phyloP scores from a whole-genome alignment of 1,140 invertebrate species.

The Drosophila takahashii region DNA sequence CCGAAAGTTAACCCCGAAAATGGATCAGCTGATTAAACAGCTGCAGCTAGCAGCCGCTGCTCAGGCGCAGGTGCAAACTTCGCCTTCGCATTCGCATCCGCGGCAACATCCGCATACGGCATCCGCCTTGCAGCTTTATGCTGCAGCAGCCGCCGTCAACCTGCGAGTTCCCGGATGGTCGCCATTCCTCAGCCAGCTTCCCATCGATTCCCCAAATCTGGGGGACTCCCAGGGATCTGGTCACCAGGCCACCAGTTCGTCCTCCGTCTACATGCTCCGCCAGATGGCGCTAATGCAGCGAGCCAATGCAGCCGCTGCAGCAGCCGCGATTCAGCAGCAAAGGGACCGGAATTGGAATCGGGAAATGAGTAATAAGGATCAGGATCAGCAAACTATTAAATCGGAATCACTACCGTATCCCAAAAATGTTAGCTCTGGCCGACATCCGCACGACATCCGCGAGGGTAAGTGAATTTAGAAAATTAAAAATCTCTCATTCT shows the following conservation, averaged over 20 bases:
- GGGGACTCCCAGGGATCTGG: background rate
- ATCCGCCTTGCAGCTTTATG: slow-evolving; percentile 62
- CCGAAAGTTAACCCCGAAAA: slow-evolving; percentile 6
- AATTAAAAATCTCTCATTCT: too few relatives aligned
- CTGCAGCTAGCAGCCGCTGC: slow-evolving; percentile 70
- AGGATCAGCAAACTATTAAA: background rate
- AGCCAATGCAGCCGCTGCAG: slow-evolving; percentile 54
- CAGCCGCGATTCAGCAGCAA: slow-evolving; percentile 23
- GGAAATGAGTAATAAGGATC: slow-evolving; percentile 3
- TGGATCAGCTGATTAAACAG: slow-evolving; percentile 74
- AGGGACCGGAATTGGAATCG: background rate
- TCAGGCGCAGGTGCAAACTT: slow-evolving; percentile 33
- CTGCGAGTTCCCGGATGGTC: slow-evolving; percentile 55
- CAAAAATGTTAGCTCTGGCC: background rate
- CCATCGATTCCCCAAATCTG: background rate
- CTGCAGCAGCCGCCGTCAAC: slow-evolving; percentile 58
- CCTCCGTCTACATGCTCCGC: slow-evolving; percentile 60
- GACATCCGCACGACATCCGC: background rate
- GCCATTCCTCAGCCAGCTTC: slow-evolving; percentile 42
- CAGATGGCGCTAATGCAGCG: slow-evolving; percentile 72
- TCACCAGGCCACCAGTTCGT: slow-evolving; percentile 5
- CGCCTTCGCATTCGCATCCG: slow-evolving; percentile 10
- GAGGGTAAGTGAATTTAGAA: background rate
- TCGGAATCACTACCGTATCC: background rate
- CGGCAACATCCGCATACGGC: slow-evolving; percentile 20